Conservation (phyloP, 2,888 invertebrate species). For the Crematogaster levior region DNA sequence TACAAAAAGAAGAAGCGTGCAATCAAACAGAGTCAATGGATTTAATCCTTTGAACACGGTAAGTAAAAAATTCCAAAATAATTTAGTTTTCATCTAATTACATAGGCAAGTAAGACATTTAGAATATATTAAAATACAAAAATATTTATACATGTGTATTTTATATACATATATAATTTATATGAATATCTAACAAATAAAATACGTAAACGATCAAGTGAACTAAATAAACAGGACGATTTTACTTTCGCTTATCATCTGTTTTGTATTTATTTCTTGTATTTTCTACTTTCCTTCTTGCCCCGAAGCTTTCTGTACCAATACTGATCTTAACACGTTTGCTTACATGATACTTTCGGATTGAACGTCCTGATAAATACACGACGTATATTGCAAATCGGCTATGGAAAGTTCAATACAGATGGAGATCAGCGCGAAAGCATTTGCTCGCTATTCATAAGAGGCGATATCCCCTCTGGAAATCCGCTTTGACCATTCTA, state of each 20-base stretch:
- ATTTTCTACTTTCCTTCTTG: conserved; percentile 15
- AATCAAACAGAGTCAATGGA: conserved; percentile 74
- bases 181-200: not conserved
- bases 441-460: conserved; percentile 28
- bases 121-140: not conserved
- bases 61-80: conserved; percentile 54
- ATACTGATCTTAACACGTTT: not conserved
- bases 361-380: not conserved
- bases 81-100: not conserved
- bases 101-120: not conserved
- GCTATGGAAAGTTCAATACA: conserved; percentile 55
- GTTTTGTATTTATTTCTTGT: not conserved
- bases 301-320: not conserved
- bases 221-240: not conserved
- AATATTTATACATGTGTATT: not conserved
- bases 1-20: conserved; percentile 89
- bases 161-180: not conserved
- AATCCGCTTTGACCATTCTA: conserved; percentile 23
- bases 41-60: conserved; percentile 75
- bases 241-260: not conserved
- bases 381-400: conserved; percentile 24
- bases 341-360: conserved; percentile 6
- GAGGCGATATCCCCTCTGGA: not conserved
- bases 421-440: conserved; percentile 26
- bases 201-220: not conserved